Evolutionary conservation across 2,797 vertebrate species (phyloP).

Genomic region (Neoniphon sammara): DNA sequence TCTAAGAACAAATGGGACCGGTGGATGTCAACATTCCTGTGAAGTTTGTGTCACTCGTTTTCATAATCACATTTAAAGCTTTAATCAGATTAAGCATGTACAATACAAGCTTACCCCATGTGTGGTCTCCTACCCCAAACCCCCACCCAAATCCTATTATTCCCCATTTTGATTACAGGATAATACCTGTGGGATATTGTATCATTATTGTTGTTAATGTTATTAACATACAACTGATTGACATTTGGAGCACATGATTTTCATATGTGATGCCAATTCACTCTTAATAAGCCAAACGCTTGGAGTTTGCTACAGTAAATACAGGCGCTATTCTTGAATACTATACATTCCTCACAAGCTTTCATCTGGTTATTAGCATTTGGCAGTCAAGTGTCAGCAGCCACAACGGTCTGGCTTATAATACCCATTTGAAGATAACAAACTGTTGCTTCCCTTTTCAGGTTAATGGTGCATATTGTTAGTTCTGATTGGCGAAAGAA

Average conservation of each 20-base stretch:
- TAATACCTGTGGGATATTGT: constrained; percentile 85
- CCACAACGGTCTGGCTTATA: constrained; percentile 26
- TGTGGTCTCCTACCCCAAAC: constrained; percentile 81
- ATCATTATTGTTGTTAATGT: constrained; percentile 79
- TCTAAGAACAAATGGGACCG: constrained; percentile 48
- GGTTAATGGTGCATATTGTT: constrained; percentile 31
- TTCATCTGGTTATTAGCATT: constrained; percentile 23
- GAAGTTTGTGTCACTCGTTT: constrained; percentile 83
- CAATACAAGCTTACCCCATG: constrained; percentile 82
- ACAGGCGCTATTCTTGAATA: constrained; percentile 37
- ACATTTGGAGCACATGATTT: constrained; percentile 64
- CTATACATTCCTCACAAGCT: constrained; percentile 57
- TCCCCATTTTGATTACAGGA: constrained; percentile 80
- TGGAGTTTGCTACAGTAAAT: constrained; percentile 32
- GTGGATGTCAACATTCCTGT: constrained; percentile 80
- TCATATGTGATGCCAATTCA: constrained; percentile 40
- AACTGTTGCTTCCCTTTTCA: constrained; percentile 22
- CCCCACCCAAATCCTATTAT: constrained; percentile 80
- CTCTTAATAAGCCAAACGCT: constrained; percentile 15
- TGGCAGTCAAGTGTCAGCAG: constrained; percentile 55
- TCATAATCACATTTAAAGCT: constrained; percentile 82
- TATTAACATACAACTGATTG: constrained; percentile 71
- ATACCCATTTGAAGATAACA: constrained; percentile 29
- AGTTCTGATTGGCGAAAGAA: constrained; percentile 25
- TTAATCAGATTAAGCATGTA: constrained; percentile 84